These are phyloP conservation scores for Eremobia ochroleuca DNA, from an alignment of 2,888 invertebrate species.

Conservation along the genomic window DNA sequence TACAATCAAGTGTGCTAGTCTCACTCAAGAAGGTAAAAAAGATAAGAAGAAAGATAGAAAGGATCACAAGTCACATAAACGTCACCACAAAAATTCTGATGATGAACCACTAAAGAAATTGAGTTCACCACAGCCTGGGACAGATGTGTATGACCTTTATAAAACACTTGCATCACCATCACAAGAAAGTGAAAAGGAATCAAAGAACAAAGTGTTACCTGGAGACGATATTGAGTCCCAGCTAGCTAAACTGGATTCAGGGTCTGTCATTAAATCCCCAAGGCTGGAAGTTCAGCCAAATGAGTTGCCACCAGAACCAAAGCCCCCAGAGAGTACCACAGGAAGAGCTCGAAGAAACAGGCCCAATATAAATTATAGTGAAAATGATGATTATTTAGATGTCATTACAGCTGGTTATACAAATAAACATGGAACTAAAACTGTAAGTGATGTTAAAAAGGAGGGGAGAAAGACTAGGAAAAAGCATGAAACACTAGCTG, in stretches of 20 bases:
- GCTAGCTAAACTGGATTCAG: conserved; percentile 83
- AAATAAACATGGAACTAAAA: conserved; percentile 81
- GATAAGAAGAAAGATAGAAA: conserved; percentile 89
- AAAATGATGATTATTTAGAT: conserved; percentile 90
- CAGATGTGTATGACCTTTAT: conserved; percentile 89
- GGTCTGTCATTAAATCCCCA: conserved; percentile 76
- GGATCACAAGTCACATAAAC: conserved; percentile 90
- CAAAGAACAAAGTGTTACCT: conserved; percentile 72
- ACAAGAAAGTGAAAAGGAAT: conserved; percentile 78
- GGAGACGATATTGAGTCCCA: conserved; percentile 85
- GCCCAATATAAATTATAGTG: conserved; percentile 90
- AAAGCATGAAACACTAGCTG: conserved; percentile 77
- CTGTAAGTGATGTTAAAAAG: conserved; percentile 85
- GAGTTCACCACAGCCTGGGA: conserved; percentile 89
- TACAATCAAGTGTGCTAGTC: conserved; percentile 87
- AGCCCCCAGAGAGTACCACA: conserved; percentile 81
- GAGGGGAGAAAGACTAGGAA: conserved; percentile 85
- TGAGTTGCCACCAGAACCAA: conserved; percentile 85
- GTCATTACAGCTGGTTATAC: conserved; percentile 84
- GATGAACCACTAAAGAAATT: conserved; percentile 82
- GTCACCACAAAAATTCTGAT: conserved; percentile 86
- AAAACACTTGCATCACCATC: conserved; percentile 89
- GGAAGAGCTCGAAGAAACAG: conserved; percentile 88
- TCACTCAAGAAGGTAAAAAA: conserved; percentile 84
- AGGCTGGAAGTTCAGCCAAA: conserved; percentile 80